These are phyloP conservation scores for Herminia tarsipennalis DNA, from an alignment of 2,888 invertebrate species.

Conservation along the genomic window DNA sequence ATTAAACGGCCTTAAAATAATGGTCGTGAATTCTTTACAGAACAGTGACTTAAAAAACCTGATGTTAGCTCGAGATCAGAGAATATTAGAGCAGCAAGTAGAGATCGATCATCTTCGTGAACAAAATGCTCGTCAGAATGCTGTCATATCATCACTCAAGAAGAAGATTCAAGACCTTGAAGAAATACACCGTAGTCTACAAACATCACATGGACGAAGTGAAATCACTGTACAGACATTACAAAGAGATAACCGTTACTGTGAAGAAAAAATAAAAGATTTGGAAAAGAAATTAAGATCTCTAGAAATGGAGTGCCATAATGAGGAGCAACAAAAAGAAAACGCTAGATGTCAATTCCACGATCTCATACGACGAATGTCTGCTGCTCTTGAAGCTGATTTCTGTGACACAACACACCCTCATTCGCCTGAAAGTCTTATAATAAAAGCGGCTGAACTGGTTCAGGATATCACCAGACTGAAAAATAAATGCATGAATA, in stretches of 20 bases:
- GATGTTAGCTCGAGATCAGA: constrained; percentile 89
- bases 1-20: neutral
- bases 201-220: constrained; percentile 85
- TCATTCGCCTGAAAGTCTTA: constrained; percentile 88
- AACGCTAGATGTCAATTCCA: constrained; percentile 88
- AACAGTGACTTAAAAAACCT: constrained; percentile 89
- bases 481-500: constrained; percentile 86
- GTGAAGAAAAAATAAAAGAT: constrained; percentile 92
- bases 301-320: constrained; percentile 89
- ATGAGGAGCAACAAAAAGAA: constrained; percentile 91
- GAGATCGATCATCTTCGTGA: constrained; percentile 93
- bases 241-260: constrained; percentile 89
- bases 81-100: constrained; percentile 90
- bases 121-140: constrained; percentile 93
- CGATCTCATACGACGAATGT: constrained; percentile 90
- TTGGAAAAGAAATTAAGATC: constrained; percentile 90
- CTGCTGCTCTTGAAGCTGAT: constrained; percentile 90
- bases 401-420: constrained; percentile 88
- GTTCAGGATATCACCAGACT: constrained; percentile 90
- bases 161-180: constrained; percentile 92
- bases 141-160: constrained; percentile 91
- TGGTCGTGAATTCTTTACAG: constrained; percentile 65
- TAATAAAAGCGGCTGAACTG: constrained; percentile 92
- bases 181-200: constrained; percentile 90
- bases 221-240: constrained; percentile 91